Base-by-base conservation (phyloP, 2,113 vertebrate genomes). In the Arothron firmamentum region DNA sequence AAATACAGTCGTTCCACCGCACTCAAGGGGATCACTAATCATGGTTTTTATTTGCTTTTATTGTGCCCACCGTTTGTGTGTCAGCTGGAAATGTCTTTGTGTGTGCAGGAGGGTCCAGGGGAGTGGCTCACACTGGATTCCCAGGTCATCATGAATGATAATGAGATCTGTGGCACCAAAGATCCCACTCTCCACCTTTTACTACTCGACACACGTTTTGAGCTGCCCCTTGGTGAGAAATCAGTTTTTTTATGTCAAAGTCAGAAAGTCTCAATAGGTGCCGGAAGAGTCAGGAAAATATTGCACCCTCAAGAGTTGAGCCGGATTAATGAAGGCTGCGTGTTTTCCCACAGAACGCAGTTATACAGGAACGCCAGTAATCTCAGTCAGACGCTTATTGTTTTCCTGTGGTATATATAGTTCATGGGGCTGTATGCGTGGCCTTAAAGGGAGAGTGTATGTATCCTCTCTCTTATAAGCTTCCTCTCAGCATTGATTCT, bases 141-240 rank as follows among this genome's bases (percentile, higher is more conserved):
- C 19, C 94, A 98, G 75, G 96, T 95, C 75, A 96, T 99, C 88
- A 98, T 99, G 97, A 90, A 94, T 0, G 94, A 98, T 84, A 98
- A 93, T 0, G 97, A 99, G 82, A 98, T 99, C 81, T 98, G 95
- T 0, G 97, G 97, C 78, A 99, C 97, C 84, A 98, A 98, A 91
- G 96, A 98, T 38, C 97, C 97, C 18, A 99, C 97, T 7, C 94
- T 96, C 74, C 96, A 99, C 79, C 91, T 94, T 58, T 95, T 98
- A 80, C 91, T 98, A 53, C 91, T 99, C 0, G 97, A 99, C 78
- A 96, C 95, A 0, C 95, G 95, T 75, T 99, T 99, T 0, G 97
- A 99, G 77, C 88, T 98, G 74, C 97, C 97, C 0, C 90, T 98
- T 12, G 97, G 97, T 99, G 85, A 81, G 91, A 60, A 61, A 73